A percentile compares a stretch with the other conserved stretches of the same genome.
These are phyloP conservation scores for Pseudois nayaur DNA, from an alignment of 2,113 vertebrate species.

Conservation along the genomic window DNA sequence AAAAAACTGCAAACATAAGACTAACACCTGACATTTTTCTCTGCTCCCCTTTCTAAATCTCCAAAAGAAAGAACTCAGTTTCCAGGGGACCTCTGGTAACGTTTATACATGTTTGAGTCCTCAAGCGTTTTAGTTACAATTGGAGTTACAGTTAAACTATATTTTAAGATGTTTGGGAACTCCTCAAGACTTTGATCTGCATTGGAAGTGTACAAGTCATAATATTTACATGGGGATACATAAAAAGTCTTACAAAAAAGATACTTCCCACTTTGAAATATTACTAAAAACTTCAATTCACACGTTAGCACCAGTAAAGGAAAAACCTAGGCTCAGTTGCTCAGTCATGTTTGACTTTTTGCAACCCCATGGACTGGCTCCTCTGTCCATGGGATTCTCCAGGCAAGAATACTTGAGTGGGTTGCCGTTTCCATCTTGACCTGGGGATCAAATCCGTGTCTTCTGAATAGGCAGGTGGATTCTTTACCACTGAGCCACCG, in stretches of 20 bases:
- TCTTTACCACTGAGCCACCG: not conserved
- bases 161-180: not conserved
- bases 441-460: accelerated
- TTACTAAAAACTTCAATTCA: not conserved
- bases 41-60: not conserved
- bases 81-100: not conserved
- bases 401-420: not conserved
- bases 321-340: not conserved
- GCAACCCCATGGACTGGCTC: not conserved
- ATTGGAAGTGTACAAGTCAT: not conserved
- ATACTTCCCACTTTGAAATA: not conserved
- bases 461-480: not conserved
- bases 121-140: not conserved
- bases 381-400: not conserved
- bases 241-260: not conserved
- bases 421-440: not conserved
- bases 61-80: not conserved
- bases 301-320: not conserved
- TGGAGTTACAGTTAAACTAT: not conserved
- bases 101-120: not conserved
- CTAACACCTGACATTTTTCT: not conserved
- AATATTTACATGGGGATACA: not conserved
- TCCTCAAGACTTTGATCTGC: not conserved
- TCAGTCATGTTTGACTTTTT: not conserved
- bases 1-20: not conserved